These are phyloP conservation scores for Eudyptes chrysolophus DNA, from an alignment of 2,113 vertebrate genomes.

Conservation along the genomic window DNA sequence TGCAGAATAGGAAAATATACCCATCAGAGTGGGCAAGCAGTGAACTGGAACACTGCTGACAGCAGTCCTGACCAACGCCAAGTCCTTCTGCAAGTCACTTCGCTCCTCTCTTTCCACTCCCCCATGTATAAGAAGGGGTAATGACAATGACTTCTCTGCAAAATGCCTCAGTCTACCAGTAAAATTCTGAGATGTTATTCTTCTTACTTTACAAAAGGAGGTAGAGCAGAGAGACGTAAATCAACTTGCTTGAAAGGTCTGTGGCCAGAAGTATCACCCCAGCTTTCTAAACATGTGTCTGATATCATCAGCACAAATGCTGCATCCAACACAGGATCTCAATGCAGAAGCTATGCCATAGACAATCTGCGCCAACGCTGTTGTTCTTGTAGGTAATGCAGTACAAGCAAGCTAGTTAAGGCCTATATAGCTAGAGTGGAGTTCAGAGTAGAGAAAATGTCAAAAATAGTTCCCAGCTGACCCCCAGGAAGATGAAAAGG, in stretches of 20 bases:
- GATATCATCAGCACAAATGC: background rate
- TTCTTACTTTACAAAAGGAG: background rate
- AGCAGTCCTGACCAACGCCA: background rate
- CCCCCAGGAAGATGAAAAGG: background rate
- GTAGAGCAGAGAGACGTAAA: background rate
- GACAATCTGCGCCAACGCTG: background rate
- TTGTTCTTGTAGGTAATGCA: background rate
- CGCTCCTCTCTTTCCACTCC: background rate
- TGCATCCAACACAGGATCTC: background rate
- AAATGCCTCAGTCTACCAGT: background rate
- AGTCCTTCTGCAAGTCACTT: background rate
- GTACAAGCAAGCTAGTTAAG: background rate
- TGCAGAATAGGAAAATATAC: background rate
- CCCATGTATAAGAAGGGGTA: background rate
- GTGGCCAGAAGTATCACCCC: background rate
- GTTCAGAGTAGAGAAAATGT: background rate
- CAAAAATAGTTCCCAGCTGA: background rate
- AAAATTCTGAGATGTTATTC: background rate
- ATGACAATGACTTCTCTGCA: background rate
- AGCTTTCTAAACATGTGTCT: background rate
- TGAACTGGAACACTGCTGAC: conserved; percentile 31
- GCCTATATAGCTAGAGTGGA: background rate
- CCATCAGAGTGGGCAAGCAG: conserved; percentile 8
- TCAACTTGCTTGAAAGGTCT: background rate
- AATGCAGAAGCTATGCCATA: background rate